These are phyloP conservation scores for Piprites chloris DNA, from an alignment of 2,113 vertebrate genomes.

Conservation along the genomic window DNA sequence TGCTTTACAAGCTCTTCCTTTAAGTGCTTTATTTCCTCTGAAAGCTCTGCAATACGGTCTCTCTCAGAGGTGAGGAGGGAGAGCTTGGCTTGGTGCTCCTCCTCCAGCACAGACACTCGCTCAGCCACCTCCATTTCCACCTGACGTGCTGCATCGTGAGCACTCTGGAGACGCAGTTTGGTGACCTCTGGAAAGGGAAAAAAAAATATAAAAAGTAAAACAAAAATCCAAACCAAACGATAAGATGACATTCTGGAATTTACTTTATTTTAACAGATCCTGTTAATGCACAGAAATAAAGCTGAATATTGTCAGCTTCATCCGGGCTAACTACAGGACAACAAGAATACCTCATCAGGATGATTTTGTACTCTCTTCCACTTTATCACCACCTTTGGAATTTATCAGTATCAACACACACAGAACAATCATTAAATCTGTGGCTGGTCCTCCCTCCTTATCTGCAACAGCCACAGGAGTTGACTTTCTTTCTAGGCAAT, in stretches of 20 bases:
- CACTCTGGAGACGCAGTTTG: slow-evolving; percentile 54
- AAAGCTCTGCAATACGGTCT: slow-evolving; percentile 65
- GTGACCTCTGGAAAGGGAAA: slow-evolving; percentile 70
- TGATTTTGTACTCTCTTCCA: not conserved
- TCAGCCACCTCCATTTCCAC: slow-evolving; percentile 76
- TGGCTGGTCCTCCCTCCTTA: not conserved
- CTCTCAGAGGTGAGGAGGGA: slow-evolving; percentile 46
- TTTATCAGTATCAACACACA: not conserved
- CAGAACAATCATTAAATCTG: not conserved
- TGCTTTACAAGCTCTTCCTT: slow-evolving; percentile 66
- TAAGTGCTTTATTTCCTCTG: slow-evolving; percentile 69
- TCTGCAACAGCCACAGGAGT: not conserved
- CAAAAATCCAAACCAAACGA: not conserved
- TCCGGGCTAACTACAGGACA: not conserved
- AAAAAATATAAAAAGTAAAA: not conserved
- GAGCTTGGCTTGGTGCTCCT: slow-evolving; percentile 69
- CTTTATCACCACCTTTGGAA: not conserved
- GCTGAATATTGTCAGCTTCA: not conserved
- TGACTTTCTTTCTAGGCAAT: not conserved
- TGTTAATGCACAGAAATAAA: not conserved
- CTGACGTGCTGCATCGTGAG: slow-evolving; percentile 66
- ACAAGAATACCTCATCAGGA: not conserved
- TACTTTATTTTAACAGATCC: not conserved
- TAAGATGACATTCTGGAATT: not conserved
- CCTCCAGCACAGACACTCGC: slow-evolving; percentile 59